Evolutionary conservation across 2,888 invertebrate genomes (phyloP).

Genomic region (Arenicola marina): DNA sequence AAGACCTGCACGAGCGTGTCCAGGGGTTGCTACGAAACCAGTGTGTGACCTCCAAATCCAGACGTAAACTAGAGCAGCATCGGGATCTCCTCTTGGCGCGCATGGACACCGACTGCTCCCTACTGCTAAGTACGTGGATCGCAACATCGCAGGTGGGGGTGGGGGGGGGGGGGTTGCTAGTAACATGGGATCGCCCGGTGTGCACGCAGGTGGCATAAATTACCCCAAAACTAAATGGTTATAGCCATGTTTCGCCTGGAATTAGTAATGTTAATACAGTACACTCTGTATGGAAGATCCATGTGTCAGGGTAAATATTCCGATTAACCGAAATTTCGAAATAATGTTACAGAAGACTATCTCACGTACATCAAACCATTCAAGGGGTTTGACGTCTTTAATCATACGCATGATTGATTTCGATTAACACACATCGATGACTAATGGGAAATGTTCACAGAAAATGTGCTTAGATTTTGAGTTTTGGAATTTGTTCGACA

Average conservation of each 20-base stretch:
- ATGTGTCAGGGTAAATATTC: too few species aligned
- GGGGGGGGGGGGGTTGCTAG: not conserved
- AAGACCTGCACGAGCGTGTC: conserved; percentile 45
- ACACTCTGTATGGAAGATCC: too few species aligned
- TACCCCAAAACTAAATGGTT: not conserved
- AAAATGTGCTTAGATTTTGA: too few species aligned
- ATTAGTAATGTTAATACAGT: too few species aligned
- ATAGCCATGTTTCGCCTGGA: not conserved
- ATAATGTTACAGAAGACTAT: too few species aligned
- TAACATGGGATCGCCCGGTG: not conserved
- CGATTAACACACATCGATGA: too few species aligned
- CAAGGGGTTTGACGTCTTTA: too few species aligned
- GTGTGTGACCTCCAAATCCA: conserved; percentile 37
- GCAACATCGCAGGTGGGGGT: not conserved
- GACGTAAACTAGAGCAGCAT: conserved; percentile 47
- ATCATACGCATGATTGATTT: too few species aligned
- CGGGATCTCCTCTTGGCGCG: conserved; percentile 52
- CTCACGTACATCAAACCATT: too few species aligned
- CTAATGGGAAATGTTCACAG: too few species aligned
- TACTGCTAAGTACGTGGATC: conserved; percentile 18
- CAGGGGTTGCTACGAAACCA: conserved; percentile 45
- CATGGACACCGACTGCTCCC: conserved; percentile 53
- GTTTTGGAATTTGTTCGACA: not conserved
- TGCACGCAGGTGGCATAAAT: not conserved
- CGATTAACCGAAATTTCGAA: too few species aligned